Conservation (phyloP, 2,113 vertebrate genomes). For the Chloropsis hardwickii region DNA sequence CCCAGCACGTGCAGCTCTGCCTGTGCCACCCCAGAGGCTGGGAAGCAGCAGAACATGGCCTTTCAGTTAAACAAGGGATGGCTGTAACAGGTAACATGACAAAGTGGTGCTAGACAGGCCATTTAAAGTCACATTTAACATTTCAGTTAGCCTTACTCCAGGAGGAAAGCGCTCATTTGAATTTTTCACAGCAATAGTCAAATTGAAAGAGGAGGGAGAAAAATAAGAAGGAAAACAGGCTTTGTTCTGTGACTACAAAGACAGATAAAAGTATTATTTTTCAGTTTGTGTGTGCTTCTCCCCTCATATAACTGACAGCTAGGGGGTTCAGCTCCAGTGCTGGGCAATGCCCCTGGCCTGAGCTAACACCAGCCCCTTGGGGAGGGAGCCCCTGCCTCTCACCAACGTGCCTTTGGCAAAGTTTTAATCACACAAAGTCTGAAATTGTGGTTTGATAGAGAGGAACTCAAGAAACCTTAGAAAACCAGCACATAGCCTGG, state of each 20-base stretch:
- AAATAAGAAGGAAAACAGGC: not conserved
- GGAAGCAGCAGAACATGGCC: not conserved
- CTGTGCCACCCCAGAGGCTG: not conserved
- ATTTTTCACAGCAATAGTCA: slow-evolving; percentile 24
- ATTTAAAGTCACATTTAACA: slow-evolving; percentile 46
- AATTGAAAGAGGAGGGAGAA: not conserved
- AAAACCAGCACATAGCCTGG: not conserved
- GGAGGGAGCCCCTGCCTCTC: not conserved
- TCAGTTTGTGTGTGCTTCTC: not conserved
- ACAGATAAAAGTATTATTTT: not conserved
- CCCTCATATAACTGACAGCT: not conserved
- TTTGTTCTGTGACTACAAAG: not conserved
- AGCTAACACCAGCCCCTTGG: not conserved
- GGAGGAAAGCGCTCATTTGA: not conserved
- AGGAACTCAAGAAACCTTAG: not conserved
- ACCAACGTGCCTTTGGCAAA: not conserved
- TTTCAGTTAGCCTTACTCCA: slow-evolving; percentile 34
- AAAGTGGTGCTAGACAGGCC: not conserved
- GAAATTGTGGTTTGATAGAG: not conserved
- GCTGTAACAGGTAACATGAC: not conserved
- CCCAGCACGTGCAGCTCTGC: not conserved
- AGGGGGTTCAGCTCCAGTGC: not conserved
- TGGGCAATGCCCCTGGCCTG: not conserved
- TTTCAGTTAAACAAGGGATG: not conserved
- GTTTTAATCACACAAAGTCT: not conserved